phyloP scores from a whole-genome alignment of 1,140 invertebrate species.

The Physella acuta region DNA sequence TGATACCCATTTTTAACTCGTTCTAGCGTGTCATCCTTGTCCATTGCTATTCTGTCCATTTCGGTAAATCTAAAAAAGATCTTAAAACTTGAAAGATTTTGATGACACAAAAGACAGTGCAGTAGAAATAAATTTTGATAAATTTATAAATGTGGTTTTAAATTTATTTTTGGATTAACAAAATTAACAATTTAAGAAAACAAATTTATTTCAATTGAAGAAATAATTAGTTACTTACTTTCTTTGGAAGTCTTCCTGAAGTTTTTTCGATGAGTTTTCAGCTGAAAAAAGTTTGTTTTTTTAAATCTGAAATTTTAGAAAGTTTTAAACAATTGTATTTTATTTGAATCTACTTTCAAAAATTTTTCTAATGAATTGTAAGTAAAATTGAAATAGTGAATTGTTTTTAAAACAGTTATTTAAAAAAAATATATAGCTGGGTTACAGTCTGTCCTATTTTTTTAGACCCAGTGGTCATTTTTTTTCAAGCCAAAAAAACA shows the following conservation, averaged over 20 bases:
- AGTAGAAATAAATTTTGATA: not conserved
- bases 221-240: slow-evolving; percentile 48
- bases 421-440: too few species aligned
- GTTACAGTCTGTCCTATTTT: too few species aligned
- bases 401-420: too few species aligned
- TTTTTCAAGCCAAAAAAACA: too few species aligned
- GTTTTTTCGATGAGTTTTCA: slow-evolving; percentile 40
- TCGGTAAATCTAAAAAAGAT: slow-evolving; percentile 40
- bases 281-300: slow-evolving; percentile 43
- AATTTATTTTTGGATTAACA: not conserved
- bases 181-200: not conserved
- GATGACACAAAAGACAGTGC: not conserved
- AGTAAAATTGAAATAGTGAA: too few species aligned
- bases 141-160: not conserved
- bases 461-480: too few species aligned
- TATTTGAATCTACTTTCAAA: too few species aligned
- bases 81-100: not conserved
- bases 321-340: too few species aligned
- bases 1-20: slow-evolving; percentile 41
- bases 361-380: too few species aligned
- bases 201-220: too few species aligned
- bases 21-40: slow-evolving; percentile 44
- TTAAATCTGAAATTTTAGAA: slow-evolving; percentile 53
- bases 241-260: slow-evolving; percentile 52
- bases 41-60: slow-evolving; percentile 47